These are phyloP conservation scores for Zaprionus vittiger DNA, from an alignment of 1,140 invertebrate genomes.

Conservation along the genomic window DNA sequence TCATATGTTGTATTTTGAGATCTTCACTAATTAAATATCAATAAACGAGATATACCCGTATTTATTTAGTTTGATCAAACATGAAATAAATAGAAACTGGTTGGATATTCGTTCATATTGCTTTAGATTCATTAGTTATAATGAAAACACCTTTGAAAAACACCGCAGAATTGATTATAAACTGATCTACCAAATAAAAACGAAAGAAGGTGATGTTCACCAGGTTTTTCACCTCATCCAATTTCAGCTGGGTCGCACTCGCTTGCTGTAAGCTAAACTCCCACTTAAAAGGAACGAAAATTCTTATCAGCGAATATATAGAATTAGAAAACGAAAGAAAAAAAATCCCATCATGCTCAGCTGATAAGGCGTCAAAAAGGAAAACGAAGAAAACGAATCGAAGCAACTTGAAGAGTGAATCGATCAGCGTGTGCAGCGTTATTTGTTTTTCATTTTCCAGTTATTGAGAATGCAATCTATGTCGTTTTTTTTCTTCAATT, in stretches of 20 bases:
- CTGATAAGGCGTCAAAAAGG: slow-evolving; percentile 56
- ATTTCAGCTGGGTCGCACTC: slow-evolving; percentile 12
- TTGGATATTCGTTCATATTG: background rate
- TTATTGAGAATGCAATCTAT: slow-evolving; percentile 33
- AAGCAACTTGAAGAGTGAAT: slow-evolving; percentile 7
- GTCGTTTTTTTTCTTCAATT: background rate
- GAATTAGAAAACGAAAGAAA: slow-evolving; percentile 69
- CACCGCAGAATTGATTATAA: background rate
- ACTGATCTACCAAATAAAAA: background rate
- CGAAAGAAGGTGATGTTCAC: background rate
- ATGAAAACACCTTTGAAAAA: background rate
- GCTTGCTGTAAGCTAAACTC: slow-evolving; percentile 58
- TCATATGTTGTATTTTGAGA: background rate
- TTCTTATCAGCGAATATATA: slow-evolving; percentile 69
- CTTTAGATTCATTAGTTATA: background rate
- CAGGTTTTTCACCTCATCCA: background rate
- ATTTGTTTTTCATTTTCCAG: slow-evolving; percentile 31
- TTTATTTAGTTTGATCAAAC: background rate
- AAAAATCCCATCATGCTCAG: slow-evolving; percentile 30
- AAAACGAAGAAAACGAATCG: slow-evolving; percentile 36
- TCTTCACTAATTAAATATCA: background rate
- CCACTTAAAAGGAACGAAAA: slow-evolving; percentile 69
- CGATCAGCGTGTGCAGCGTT: slow-evolving; percentile 40
- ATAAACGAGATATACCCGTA: background rate
- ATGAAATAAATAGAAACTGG: background rate